These are phyloP conservation scores for Prunella strophiata DNA, from an alignment of 2,797 vertebrate species.

Conservation along the genomic window DNA sequence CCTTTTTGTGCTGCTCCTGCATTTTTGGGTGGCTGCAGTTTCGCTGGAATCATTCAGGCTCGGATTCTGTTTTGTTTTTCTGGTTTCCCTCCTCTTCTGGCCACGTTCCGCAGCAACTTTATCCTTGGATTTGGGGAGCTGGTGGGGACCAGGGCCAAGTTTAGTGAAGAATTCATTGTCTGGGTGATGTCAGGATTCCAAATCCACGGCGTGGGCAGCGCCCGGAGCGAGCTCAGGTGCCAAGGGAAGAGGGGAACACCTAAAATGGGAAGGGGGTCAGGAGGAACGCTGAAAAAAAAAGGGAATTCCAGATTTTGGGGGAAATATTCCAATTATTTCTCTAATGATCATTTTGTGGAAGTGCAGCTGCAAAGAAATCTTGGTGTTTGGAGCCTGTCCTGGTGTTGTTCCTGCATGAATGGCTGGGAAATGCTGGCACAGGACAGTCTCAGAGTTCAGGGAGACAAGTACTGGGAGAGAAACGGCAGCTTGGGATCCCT, in stretches of 20 bases:
- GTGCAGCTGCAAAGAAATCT: not conserved
- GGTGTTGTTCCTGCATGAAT: not conserved
- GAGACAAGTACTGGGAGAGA: not conserved
- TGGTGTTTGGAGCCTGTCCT: rapidly evolving
- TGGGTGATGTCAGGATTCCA: not conserved
- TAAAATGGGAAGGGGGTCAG: not conserved
- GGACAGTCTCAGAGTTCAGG: not conserved
- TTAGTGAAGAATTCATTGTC: not conserved
- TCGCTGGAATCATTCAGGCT: not conserved
- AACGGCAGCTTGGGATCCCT: rapidly evolving
- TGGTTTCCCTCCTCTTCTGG: conserved; percentile 27
- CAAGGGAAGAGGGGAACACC: not conserved
- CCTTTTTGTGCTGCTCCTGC: conserved; percentile 26
- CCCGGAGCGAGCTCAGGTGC: not conserved
- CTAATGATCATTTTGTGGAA: rapidly evolving
- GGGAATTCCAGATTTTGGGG: not conserved
- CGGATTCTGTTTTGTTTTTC: not conserved
- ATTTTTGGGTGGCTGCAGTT: conserved; percentile 4
- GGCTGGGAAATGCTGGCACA: not conserved
- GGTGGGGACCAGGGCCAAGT: not conserved
- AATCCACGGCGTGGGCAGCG: rapidly evolving
- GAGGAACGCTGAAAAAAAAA: not conserved
- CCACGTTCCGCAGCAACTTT: not conserved
- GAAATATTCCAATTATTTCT: not conserved
- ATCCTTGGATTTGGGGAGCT: not conserved